Conservation (phyloP, 2,888 invertebrate species). For the Diadegma fenestrale region DNA sequence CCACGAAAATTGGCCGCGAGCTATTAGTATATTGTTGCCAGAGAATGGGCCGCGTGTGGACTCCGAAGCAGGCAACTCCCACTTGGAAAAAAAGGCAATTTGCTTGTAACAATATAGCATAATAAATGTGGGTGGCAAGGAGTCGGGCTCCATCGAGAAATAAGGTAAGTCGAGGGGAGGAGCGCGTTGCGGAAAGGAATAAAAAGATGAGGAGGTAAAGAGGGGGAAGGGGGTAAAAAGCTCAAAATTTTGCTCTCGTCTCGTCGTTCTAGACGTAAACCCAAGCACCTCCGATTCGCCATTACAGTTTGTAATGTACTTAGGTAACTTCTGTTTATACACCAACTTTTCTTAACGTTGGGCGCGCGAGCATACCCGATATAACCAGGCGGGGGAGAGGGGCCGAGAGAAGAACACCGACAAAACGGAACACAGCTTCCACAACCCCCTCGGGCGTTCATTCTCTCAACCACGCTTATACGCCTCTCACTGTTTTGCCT, state of each 20-base stretch:
- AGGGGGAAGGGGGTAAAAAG: conserved; percentile 72
- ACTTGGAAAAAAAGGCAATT: conserved; percentile 84
- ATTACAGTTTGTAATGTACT: conserved; percentile 85
- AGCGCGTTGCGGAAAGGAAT: neutral
- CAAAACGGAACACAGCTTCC: conserved; percentile 62
- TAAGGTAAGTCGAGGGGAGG: conserved; percentile 1
- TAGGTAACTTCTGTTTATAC: conserved; percentile 85
- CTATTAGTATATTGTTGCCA: conserved; percentile 25
- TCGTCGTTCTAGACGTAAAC: conserved; percentile 72
- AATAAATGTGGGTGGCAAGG: conserved; percentile 79
- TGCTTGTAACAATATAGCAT: conserved; percentile 84
- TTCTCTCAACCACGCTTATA: conserved; percentile 72
- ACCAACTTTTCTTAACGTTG: conserved; percentile 80
- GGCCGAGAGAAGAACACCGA: conserved; percentile 17
- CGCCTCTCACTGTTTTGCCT: conserved; percentile 66
- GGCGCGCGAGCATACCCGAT: conserved; percentile 29
- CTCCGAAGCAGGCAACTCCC: conserved; percentile 66
- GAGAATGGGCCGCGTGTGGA: conserved; percentile 40
- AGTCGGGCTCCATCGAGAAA: conserved; percentile 47
- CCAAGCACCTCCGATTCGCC: conserved; percentile 81
- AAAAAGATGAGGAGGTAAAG: conserved; percentile 21
- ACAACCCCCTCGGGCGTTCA: conserved; percentile 65
- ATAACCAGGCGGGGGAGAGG: conserved; percentile 9
- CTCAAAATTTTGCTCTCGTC: conserved; percentile 73
- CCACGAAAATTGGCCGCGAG: conserved; percentile 69